A percentile compares a stretch with the other conserved stretches of the same genome.
These are phyloP conservation scores for Drosophila leonis DNA, from an alignment of 2,888 invertebrate species.

Conservation along the genomic window DNA sequence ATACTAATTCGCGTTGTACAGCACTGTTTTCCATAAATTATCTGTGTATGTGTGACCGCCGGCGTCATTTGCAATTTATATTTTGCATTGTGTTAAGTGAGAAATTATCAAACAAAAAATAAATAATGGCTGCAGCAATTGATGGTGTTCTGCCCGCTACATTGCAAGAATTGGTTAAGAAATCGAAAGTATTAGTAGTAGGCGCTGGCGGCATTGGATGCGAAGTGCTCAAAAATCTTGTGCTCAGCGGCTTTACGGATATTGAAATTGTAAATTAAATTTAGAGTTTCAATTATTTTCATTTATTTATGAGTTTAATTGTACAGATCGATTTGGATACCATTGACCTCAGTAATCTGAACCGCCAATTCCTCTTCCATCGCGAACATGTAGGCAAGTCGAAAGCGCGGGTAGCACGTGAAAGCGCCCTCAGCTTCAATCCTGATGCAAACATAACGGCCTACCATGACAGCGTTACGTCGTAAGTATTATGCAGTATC, in stretches of 20 bases:
- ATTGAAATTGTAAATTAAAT: conserved; percentile 94
- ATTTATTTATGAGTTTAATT: not conserved
- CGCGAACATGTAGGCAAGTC: conserved; percentile 99
- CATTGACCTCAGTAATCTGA: conserved; percentile 99
- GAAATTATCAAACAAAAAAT: conserved; percentile 14
- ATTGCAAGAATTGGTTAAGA: conserved; percentile 88
- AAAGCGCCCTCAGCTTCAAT: conserved; percentile 95
- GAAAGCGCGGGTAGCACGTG: conserved; percentile 96
- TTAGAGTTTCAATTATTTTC: not conserved
- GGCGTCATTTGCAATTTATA: conserved; percentile 61
- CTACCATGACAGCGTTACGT: conserved; percentile 96
- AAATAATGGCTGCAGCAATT: conserved; percentile 88
- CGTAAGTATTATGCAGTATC: conserved; percentile 87
- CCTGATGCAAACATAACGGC: conserved; percentile 95
- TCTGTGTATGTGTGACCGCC: conserved; percentile 34
- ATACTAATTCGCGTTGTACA: conserved; percentile 2
- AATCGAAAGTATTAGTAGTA: conserved; percentile 93
- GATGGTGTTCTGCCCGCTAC: conserved; percentile 89
- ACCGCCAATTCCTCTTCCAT: conserved; percentile 99
- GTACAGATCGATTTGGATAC: conserved; percentile 98
- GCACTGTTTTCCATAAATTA: conserved; percentile 36
- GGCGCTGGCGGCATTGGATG: conserved; percentile 99
- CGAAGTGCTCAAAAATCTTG: conserved; percentile 98
- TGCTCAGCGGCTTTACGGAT: conserved; percentile 95
- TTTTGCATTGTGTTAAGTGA: conserved; percentile 1